Conservation (phyloP, 2,113 vertebrate species). For the Indicator maculatus region DNA sequence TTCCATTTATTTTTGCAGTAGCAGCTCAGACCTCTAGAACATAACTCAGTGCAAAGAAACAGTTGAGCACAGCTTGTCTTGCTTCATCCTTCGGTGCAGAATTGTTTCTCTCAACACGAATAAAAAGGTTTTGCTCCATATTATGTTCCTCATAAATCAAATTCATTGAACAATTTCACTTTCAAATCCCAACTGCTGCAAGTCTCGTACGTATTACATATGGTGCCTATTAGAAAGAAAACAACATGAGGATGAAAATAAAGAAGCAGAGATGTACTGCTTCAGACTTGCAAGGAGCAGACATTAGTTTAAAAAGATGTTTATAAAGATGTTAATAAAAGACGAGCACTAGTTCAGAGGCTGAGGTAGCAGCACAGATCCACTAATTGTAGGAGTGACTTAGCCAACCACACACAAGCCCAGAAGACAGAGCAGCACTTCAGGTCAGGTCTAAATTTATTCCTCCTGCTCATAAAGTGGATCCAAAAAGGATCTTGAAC, state of each 20-base stretch:
- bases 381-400: accelerated
- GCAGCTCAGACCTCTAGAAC: neutral
- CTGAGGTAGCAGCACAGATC: accelerated
- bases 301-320: accelerated
- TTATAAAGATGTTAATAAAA: neutral
- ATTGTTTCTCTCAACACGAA: neutral
- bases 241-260: neutral
- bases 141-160: neutral
- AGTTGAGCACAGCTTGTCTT: neutral
- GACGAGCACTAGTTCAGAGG: accelerated
- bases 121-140: neutral
- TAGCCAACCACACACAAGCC: accelerated
- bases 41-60: neutral
- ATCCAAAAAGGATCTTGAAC: accelerated
- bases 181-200: neutral
- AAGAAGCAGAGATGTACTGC: neutral
- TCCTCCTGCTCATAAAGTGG: accelerated
- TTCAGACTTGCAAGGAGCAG: neutral
- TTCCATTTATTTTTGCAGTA: neutral
- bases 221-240: neutral
- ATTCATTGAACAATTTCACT: neutral
- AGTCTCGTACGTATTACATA: neutral
- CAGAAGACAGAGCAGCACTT: accelerated
- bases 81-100: neutral
- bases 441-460: accelerated